Conservation (phyloP, 1,140 invertebrate genomes). For the Caerostris extrusa region DNA sequence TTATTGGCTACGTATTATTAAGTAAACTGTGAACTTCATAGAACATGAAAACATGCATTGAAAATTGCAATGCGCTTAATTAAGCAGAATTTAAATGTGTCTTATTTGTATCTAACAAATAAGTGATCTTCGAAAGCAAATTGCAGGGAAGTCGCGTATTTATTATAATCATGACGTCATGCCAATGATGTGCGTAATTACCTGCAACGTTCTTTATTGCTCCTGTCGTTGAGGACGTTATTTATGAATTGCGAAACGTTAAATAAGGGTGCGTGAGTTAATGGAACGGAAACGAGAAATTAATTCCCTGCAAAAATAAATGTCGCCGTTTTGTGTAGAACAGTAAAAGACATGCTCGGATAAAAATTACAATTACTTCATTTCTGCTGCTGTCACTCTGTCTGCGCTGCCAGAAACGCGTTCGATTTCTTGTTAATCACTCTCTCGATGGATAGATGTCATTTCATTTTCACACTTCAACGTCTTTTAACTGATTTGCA, state of each 20-base stretch:
- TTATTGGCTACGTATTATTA: too few species aligned
- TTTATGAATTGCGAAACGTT: neutral
- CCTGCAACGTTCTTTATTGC: neutral
- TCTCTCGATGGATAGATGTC: too few species aligned
- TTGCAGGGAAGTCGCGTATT: neutral
- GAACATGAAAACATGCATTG: too few species aligned
- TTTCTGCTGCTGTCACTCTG: neutral
- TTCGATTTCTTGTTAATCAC: too few species aligned
- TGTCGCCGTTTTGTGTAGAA: neutral
- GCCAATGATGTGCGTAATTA: constrained; percentile 27
- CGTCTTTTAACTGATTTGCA: too few species aligned
- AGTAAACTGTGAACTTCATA: too few species aligned
- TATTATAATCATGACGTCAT: neutral
- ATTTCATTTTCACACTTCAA: too few species aligned
- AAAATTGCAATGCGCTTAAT: too few species aligned
- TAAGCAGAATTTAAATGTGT: too few species aligned
- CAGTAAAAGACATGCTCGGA: neutral
- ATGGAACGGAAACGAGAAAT: constrained; percentile 19
- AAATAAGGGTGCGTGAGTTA: neutral
- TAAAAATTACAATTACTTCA: constrained; percentile 28
- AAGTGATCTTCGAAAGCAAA: neutral
- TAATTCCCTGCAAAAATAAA: neutral
- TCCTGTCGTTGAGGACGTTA: neutral
- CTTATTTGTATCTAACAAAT: too few species aligned
- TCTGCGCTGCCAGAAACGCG: neutral